phyloP scores from a whole-genome alignment of 2,888 invertebrate genomes.

The Capitulum mitella region DNA sequence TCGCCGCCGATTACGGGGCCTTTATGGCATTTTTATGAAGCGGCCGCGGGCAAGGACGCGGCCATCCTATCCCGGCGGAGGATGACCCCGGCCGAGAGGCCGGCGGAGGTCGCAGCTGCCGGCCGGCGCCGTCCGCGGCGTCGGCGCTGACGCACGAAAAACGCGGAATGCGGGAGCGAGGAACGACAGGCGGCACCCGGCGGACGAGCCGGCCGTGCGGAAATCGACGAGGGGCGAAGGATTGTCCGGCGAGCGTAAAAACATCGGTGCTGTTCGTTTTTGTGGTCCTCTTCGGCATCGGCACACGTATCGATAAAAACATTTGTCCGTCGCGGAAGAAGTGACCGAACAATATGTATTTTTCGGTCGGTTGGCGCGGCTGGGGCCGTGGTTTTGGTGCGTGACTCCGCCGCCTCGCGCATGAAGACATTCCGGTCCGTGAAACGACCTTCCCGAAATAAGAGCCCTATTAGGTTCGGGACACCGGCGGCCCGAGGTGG shows the following conservation, averaged over 20 bases:
- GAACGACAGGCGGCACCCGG: background rate
- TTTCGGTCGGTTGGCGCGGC: background rate
- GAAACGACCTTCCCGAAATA: background rate
- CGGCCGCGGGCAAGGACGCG: background rate
- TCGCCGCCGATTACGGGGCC: background rate
- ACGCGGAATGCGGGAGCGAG: background rate
- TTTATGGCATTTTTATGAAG: background rate
- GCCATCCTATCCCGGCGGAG: background rate
- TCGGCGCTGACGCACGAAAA: background rate
- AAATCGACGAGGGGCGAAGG: background rate
- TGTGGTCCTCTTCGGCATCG: background rate
- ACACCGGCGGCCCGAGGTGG: background rate
- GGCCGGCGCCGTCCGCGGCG: no score
- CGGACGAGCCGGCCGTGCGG: background rate
- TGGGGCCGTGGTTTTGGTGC: no score
- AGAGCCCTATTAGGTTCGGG: background rate
- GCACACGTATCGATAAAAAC: background rate
- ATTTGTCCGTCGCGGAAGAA: background rate
- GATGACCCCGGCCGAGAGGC: no score
- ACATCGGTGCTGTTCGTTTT: background rate
- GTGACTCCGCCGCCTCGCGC: background rate
- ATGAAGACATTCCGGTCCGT: background rate
- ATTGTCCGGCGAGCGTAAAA: background rate
- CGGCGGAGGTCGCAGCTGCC: no score
- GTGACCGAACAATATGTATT: background rate